Evolutionary conservation across 2,797 vertebrate genomes (phyloP), one percentile per base, ranked within the genome.

Genomic region (Hozukius guyotensis): DNA sequence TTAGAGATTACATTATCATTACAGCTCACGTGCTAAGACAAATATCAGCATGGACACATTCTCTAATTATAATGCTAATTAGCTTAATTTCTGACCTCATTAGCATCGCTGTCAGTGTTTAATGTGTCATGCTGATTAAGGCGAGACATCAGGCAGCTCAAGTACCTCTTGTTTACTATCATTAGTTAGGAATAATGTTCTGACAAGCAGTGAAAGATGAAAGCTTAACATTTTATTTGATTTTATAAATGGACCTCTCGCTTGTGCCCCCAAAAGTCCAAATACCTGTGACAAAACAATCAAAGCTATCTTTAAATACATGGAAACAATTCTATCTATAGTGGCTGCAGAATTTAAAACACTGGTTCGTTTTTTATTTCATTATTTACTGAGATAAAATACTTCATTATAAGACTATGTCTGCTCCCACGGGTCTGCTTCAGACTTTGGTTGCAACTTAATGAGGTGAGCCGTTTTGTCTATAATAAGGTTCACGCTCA

Each of bases 11-110:
- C 13, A 8, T 67, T 72, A 18, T 61, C 68, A 46, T 76, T 67
- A 13, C 14, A 32, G 6, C 24, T 22, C 2, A n/a, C 32, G 9
- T 72, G 57, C 29, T 22, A 25, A 34, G 8, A 57, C 8, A 71
- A 60, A 24, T 61, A 70, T 49, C 67, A 49, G 67, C 61, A 42
- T 18, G 32, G 38, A 32, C 34, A 49, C 11, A 8, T 60, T 82
- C 60, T 49, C 22, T 75, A 80, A 87, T 89, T 84, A 77, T 62
- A 3, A 38, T 3, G 6, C 67, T 60, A 73, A 85, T 81, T 67
- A 64, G 36, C 18, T 63, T 82, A 81, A 78, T 84, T 69, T 81
- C 31, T 78, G 64, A 62, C 77, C 77, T 89, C 56, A 38, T 87
- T 63, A 55, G 63, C 61, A 56, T 72, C 57, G 24, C 36, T 64